Evolutionary conservation across 35 echinoderm and acorn worm species (phyloP).

Genomic region (Heliocidaris erythrogramma): DNA sequence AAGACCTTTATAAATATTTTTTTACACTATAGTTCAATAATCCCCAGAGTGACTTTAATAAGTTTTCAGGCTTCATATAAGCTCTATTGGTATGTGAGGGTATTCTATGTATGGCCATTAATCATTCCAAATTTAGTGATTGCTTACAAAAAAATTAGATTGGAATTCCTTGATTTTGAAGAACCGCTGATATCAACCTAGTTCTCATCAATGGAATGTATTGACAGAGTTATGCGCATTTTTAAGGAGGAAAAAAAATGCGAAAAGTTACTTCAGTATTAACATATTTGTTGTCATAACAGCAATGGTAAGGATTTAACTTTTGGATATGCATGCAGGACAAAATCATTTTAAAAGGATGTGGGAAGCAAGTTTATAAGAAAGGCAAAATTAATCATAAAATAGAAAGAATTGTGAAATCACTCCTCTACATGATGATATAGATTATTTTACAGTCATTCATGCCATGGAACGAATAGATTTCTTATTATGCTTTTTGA

Average conservation of each 20-base stretch:
- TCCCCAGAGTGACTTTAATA: not conserved
- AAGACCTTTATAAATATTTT: not conserved
- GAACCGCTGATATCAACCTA: not conserved
- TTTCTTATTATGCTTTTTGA: too few species aligned
- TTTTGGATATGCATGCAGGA: not conserved
- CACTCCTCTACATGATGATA: too few species aligned
- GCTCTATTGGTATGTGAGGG: not conserved
- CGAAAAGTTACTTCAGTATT: not conserved
- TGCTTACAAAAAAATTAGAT: not conserved
- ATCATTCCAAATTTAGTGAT: not conserved
- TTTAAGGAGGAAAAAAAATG: too few species aligned
- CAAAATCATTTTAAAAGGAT: not conserved
- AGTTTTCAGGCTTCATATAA: not conserved
- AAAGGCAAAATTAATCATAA: too few species aligned
- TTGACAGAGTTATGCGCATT: not conserved
- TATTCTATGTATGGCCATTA: not conserved
- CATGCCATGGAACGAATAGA: too few species aligned
- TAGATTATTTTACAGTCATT: too few species aligned
- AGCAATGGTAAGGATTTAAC: not conserved
- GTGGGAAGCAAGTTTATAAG: not conserved
- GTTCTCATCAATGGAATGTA: not conserved
- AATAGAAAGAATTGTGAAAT: too few species aligned
- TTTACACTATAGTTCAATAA: not conserved
- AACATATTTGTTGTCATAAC: not conserved
- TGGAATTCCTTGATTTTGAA: not conserved